Base-by-base conservation (phyloP, 2,797 vertebrate genomes). In the Salmo trutta region DNA sequence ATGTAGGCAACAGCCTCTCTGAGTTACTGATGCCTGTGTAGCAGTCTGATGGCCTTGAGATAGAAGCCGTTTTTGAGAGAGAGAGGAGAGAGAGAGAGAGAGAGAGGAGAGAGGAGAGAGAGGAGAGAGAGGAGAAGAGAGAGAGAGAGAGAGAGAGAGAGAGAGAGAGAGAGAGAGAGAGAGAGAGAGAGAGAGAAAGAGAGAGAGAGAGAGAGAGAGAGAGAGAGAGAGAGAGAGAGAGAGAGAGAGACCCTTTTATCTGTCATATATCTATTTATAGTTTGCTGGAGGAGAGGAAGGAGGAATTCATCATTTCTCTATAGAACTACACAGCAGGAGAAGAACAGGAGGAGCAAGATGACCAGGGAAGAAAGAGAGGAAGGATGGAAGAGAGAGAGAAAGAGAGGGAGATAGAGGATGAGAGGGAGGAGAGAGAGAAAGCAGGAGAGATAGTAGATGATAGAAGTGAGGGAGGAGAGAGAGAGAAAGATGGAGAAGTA, bases 201-300 rank as follows among this genome's bases (percentile, higher is more conserved):
- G 80, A 81, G 79, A 71, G 75, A 74, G 83, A 85, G 85, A 81
- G 65, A 84, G 74, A 83, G 79, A 76, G 74, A 82, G 74, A 79
- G 75, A 21, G 78, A 80, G 77, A 76, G 74, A 65, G 77, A 75
- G 36, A 75, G 71, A 73, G 66, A 19, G 29, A 59, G 36, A 31
- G 78, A 77, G 79, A 83, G 78, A 75, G 3, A 36, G 81, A 74
- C 73, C 74, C 82, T 91, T 87, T 87, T 85, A 87, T 90, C 85
- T 88, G 66, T 82, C 77, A 88, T 82, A 88, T 82, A 82, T 89
- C 89, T 93, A 92, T 91, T 91, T 92, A 91, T 91, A 93, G 90
- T 77, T 14, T 74, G 75, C 82, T 73, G 81, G 80, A 83, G 86
- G 85, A 62, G 82, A 89, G 87, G 80, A 87, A 83, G 86, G 79